Evolutionary conservation across 2,113 vertebrate genomes (phyloP), one percentile per base, ranked within the genome.

Genomic region (Bufo bufo): DNA sequence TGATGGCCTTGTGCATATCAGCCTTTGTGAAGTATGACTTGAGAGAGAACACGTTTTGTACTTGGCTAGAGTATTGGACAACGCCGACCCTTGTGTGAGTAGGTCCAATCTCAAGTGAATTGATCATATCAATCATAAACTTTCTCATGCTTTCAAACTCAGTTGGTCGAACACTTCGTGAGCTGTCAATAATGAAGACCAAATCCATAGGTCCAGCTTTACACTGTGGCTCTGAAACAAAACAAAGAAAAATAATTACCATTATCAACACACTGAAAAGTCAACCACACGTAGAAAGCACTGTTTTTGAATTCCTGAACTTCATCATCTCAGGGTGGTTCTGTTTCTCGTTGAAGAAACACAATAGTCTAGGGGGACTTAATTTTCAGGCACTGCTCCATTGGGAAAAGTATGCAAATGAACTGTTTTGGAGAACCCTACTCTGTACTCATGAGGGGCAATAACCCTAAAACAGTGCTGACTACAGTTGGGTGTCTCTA

Each of bases 1-100:
- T 96, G 93, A 99, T 96, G 92, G 95, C 96, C 49, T 94, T 96
- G 91, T 98, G 96, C 96, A 99, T 98, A 71, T 95, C 92, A 0
- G 89, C 92, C 59, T 93, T 92, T 0, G 91, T 95, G 52, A 91
- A 92, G 92, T 96, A 97, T 0, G 95, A 92, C 88, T 96, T 96
- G 75, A 99, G 96, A 23, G 96, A 97, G 93, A 99, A 99, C 91
- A 99, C 95, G 65, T 94, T 98, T 93, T 98, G 97, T 85, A 99
- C 97, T 93, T 99, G 98, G 91, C 98, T 99, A 87, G 98, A 99
- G 90, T 99, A 99, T 92, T 99, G 98, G 85, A 99, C 96, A 66
- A 99, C 96, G 0, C 97, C 97, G 3, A 99, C 96, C 6, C 97
- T 95, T 0, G 97, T 98, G 90, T 95, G 90, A 0, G 96, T 95